Evolutionary conservation across 2,797 vertebrate species (phyloP), one percentile per base, ranked within the genome.

Genomic region (Pelochelys cantorii): DNA sequence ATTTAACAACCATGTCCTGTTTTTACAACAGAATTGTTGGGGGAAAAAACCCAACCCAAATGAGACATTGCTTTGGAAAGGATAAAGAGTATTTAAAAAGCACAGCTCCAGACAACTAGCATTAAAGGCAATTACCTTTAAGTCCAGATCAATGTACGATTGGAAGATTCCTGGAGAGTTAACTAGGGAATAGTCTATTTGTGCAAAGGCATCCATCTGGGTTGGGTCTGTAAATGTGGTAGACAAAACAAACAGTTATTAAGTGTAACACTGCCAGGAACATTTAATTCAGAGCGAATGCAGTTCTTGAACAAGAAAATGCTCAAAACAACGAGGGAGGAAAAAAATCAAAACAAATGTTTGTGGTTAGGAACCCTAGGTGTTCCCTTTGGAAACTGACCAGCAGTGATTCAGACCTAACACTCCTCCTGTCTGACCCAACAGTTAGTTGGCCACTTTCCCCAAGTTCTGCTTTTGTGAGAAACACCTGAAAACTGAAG

Each of bases 101-200:
- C 14, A 59, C 31, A 11, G 78, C 60, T 37, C 11, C 11, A 75
- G 79, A 59, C n/a, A 92, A 85, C 75, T 5, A 86, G 82, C 74
- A 68, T 23, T 81, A 37, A 14, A 86, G 59, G 12, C 3, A 81
- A 10, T 80, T 98, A 98, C 98, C 98, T 98, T 98, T 87, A 98
- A 96, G 85, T 98, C 93, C 90, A 98, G 95, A 86, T 98, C 96
- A 77, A 98, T 93, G 86, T 96, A 96, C 74, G 92, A 77, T 31
- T 0, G 92, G 25, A 93, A 96, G 59, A 98, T 75, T 95, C 96
- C 91, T 86, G 97, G 97, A 60, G 93, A 79, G 59, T 88, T 89
- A n/a, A 90, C 84, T 54, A 98, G 93, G 74, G 98, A 98, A 71
- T 95, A 97, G 94, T 98, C 98, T 95, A 98, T 84, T 91, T 97